Percentiles rank a stretch among this genome's conserved stretches.
Evolutionary conservation across 2,113 vertebrate species (phyloP).

Genomic region (Zootoca vivipara): DNA sequence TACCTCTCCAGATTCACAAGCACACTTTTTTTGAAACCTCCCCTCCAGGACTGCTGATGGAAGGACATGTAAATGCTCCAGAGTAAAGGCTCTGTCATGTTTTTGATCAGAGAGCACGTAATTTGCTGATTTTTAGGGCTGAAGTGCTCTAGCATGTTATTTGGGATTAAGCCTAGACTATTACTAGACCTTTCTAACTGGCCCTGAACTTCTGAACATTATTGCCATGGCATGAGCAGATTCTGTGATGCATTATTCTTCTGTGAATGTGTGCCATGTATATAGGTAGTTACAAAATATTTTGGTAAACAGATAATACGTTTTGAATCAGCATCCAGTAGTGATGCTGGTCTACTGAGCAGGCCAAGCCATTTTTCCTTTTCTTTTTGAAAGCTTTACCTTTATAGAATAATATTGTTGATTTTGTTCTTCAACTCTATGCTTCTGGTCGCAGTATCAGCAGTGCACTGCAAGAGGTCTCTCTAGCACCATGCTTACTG

Average conservation of each 20-base stretch:
- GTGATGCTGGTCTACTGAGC: fast-evolving
- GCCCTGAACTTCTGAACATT: background rate
- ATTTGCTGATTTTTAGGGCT: no score
- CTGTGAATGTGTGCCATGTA: background rate
- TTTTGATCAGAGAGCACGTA: no score
- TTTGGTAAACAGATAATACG: fast-evolving
- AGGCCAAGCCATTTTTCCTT: fast-evolving
- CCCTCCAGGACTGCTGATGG: no score
- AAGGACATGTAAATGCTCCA: no score
- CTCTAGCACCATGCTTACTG: conserved; percentile 30
- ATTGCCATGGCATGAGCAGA: background rate
- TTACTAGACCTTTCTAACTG: background rate
- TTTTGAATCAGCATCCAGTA: background rate
- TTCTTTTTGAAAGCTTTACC: no score
- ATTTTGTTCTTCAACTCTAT: background rate
- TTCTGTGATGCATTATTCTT: background rate
- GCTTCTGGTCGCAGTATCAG: conserved; percentile 35
- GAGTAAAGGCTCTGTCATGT: no score
- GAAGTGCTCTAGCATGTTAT: no score
- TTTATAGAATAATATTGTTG: background rate
- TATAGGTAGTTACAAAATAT: background rate
- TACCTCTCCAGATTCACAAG: no score
- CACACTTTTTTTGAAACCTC: no score
- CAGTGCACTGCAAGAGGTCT: conserved; percentile 58
- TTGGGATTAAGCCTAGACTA: no score